A percentile compares a stretch with the other conserved stretches of the same genome.
phyloP scores from a whole-genome alignment of 2,113 vertebrate genomes.

The Callopanchax toddi region DNA sequence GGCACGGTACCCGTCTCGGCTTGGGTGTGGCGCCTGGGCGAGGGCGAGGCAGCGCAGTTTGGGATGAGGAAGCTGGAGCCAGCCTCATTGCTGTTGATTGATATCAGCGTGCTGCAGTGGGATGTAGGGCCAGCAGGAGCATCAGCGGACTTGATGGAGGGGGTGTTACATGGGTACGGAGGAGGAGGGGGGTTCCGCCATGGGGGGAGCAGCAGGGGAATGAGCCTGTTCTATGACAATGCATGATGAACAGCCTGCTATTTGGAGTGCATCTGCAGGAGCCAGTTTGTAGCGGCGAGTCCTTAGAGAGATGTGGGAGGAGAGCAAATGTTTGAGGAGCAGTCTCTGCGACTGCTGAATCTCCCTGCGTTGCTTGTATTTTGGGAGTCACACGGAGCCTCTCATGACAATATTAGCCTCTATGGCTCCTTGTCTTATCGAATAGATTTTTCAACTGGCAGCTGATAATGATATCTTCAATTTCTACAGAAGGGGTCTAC shows the following conservation, averaged over 20 bases:
- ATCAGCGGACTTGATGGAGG: slow-evolving; percentile 28
- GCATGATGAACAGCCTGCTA: slow-evolving; percentile 77
- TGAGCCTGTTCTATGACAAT: slow-evolving; percentile 66
- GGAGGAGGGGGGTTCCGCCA: slow-evolving; percentile 14
- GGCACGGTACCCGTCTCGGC: slow-evolving; percentile 34
- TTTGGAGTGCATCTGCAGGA: slow-evolving; percentile 73
- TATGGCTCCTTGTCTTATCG: slow-evolving; percentile 55
- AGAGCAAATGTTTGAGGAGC: slow-evolving; percentile 76
- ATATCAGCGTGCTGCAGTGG: slow-evolving; percentile 66
- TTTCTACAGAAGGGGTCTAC: slow-evolving; percentile 55
- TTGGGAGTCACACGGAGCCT: slow-evolving; percentile 65
- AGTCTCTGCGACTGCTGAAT: slow-evolving; percentile 57
- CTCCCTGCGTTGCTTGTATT: slow-evolving; percentile 58
- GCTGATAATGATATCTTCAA: slow-evolving; percentile 60
- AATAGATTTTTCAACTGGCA: slow-evolving; percentile 62
- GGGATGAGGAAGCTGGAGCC: slow-evolving; percentile 52
- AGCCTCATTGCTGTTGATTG: slow-evolving; percentile 79
- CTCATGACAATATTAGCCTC: slow-evolving; percentile 73
- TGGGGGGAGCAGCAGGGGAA: slow-evolving; percentile 28
- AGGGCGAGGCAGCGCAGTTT: slow-evolving; percentile 30
- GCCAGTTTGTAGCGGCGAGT: slow-evolving; percentile 60
- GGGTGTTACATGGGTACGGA: slow-evolving; percentile 6
- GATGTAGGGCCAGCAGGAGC: slow-evolving; percentile 66
- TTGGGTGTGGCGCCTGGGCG: slow-evolving; percentile 58
- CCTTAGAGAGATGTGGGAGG: slow-evolving; percentile 68